Conservation (phyloP, 2,113 vertebrate species). For the Cyphomyrus discorhynchus region DNA sequence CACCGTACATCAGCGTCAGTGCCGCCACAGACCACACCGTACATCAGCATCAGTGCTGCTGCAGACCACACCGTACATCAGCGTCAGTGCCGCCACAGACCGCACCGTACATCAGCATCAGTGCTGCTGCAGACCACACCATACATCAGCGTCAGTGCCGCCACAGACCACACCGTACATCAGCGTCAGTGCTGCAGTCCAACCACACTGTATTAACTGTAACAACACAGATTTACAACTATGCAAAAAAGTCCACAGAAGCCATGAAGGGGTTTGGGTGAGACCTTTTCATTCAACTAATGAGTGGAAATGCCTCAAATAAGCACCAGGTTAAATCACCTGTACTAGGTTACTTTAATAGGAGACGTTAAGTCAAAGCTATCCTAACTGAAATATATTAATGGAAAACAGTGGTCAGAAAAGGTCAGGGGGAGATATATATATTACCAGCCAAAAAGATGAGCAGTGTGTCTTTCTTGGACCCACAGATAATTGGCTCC, state of each 20-base stretch:
- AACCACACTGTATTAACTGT: no score
- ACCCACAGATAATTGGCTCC: background rate
- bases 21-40: no score
- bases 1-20: no score
- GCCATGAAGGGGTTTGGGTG: background rate
- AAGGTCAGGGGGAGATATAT: background rate
- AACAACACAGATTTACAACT: background rate
- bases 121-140: accelerated
- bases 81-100: no score
- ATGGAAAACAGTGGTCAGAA: background rate
- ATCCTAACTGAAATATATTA: background rate
- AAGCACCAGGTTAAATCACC: background rate
- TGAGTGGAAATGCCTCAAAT: background rate
- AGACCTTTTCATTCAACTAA: background rate
- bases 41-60: no score
- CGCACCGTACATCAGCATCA: background rate
- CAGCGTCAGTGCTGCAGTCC: background rate
- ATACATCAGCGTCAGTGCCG: background rate
- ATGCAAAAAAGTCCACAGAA: background rate
- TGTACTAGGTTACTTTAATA: background rate
- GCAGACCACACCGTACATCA: no score
- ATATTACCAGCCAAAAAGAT: background rate
- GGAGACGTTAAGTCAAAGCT: background rate
- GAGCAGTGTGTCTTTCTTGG: background rate
- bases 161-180: background rate